phyloP scores from a whole-genome alignment of 1,140 invertebrate species.

The Panulirus ornatus region DNA sequence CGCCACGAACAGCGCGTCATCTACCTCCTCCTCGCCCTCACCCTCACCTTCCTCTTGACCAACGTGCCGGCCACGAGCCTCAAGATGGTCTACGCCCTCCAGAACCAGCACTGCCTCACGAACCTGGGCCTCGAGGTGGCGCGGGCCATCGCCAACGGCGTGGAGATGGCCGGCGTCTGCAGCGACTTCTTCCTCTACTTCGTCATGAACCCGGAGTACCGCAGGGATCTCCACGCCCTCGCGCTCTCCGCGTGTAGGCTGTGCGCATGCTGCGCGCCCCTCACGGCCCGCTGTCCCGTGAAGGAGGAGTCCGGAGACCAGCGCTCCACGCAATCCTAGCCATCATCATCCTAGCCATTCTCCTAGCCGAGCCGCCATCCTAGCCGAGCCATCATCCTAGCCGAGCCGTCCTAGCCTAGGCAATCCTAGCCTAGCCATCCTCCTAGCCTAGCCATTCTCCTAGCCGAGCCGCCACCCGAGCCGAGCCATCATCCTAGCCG shows the following conservation, averaged over 20 bases:
- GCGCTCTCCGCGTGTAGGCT: background rate
- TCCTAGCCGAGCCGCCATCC: no score
- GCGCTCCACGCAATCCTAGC: no score
- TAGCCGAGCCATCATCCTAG: no score
- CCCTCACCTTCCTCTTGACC: conserved; percentile 64
- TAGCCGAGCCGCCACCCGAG: no score
- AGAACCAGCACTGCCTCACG: conserved; percentile 31
- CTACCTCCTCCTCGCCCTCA: conserved; percentile 57
- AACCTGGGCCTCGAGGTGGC: conserved; percentile 33
- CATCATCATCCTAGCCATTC: no score
- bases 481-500: no score
- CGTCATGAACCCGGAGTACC: conserved; percentile 69
- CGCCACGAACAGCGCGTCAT: conserved; percentile 47
- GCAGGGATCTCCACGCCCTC: conserved; percentile 22
- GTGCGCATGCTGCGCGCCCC: background rate
- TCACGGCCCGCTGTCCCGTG: background rate
- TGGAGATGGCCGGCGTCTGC: conserved; percentile 62
- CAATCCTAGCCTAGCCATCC: no score
- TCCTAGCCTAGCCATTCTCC: no score
- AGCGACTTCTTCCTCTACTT: conserved; percentile 71
- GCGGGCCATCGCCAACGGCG: conserved; percentile 44
- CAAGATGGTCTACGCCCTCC: conserved; percentile 36
- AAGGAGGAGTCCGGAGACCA: no score
- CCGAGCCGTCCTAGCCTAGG: no score
- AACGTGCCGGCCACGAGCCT: conserved; percentile 54